A percentile compares a stretch with the other conserved stretches of the same genome.
phyloP scores from a whole-genome alignment of 2,113 vertebrate species.

The Prunella fulvescens region DNA sequence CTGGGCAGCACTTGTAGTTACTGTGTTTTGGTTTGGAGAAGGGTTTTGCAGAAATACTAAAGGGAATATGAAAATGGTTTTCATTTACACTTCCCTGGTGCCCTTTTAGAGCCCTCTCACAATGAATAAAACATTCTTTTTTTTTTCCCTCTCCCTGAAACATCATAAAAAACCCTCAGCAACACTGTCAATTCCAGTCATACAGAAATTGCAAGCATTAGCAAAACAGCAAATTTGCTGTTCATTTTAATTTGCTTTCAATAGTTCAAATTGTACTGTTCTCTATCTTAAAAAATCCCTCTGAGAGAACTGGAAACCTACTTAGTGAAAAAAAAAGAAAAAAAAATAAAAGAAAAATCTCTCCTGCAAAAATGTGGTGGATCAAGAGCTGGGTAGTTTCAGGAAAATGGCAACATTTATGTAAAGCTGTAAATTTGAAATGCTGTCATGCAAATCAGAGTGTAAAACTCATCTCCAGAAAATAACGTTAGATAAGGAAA shows the following conservation, averaged over 20 bases:
- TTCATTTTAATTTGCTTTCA: slow-evolving; percentile 13
- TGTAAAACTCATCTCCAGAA: neutral
- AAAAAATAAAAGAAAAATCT: neutral
- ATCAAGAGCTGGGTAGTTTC: neutral
- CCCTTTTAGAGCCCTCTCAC: neutral
- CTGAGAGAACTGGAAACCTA: neutral
- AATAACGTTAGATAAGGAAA: neutral
- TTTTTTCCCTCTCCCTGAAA: neutral
- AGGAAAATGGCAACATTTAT: neutral
- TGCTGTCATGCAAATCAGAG: neutral
- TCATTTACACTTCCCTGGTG: neutral
- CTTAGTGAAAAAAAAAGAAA: neutral
- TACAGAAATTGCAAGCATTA: neutral
- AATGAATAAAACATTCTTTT: neutral
- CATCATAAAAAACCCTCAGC: neutral
- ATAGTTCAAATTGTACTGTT: neutral
- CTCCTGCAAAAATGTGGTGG: neutral
- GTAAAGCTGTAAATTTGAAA: neutral
- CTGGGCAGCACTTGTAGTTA: neutral
- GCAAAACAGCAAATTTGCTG: neutral
- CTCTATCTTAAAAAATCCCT: neutral
- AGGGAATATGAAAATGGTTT: slow-evolving; percentile 5
- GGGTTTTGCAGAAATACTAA: neutral
- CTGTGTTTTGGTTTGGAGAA: neutral
- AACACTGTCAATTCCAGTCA: neutral